These are phyloP conservation scores for Gavialis gangeticus DNA, from an alignment of 2,113 vertebrate species.

Conservation along the genomic window DNA sequence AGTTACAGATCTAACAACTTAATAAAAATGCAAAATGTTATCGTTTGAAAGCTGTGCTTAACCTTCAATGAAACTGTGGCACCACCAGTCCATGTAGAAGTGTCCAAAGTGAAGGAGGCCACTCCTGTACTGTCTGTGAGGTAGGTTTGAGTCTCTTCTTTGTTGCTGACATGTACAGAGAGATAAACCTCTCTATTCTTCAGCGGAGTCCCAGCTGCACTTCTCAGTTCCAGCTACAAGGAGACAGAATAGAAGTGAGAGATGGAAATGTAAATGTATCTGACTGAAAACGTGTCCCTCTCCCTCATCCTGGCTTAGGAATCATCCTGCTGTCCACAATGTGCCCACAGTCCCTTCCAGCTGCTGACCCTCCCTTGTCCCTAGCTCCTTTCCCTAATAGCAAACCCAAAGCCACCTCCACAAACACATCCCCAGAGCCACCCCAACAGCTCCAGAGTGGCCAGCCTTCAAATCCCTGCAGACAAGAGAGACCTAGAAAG, in stretches of 20 bases:
- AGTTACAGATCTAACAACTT: neutral
- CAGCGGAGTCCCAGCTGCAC: conserved; percentile 42
- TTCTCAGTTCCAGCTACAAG: conserved; percentile 60
- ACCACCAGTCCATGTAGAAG: conserved; percentile 39
- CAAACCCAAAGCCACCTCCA: neutral
- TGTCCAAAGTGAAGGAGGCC: conserved; percentile 53
- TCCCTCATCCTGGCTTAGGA: neutral
- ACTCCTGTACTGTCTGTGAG: conserved; percentile 40
- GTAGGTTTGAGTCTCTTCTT: conserved; percentile 25
- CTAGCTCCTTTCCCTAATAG: neutral
- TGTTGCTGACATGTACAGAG: conserved; percentile 10
- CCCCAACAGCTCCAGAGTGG: neutral
- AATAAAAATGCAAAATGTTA: neutral
- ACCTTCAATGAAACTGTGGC: conserved; percentile 48
- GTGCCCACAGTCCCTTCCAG: neutral
- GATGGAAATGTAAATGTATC: neutral
- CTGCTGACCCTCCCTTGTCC: neutral
- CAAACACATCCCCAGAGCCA: neutral
- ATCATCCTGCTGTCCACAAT: neutral
- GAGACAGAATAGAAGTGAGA: neutral
- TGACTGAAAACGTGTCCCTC: neutral
- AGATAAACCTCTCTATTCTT: conserved; percentile 53
- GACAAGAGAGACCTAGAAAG: neutral
- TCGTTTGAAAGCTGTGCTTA: neutral
- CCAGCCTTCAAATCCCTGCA: neutral